phyloP scores from a whole-genome alignment of 2,888 invertebrate species.

The Listrodromus nycthemerus region DNA sequence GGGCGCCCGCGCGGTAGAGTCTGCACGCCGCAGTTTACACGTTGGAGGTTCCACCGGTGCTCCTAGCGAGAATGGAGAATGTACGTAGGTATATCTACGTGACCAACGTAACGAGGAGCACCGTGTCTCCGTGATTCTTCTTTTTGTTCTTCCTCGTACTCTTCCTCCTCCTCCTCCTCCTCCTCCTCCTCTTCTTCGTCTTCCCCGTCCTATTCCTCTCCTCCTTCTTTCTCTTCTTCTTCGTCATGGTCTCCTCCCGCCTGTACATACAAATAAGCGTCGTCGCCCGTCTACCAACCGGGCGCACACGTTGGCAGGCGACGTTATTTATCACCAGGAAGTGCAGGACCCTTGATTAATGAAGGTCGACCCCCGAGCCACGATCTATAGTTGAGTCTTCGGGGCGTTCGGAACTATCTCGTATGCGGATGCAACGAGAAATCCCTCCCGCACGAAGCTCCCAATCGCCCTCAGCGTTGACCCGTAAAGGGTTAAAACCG shows the following conservation, averaged over 20 bases:
- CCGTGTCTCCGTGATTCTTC: slow-evolving; percentile 66
- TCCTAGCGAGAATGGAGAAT: slow-evolving; percentile 59
- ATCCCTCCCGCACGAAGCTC: slow-evolving; percentile 41
- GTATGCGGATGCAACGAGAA: slow-evolving; percentile 32
- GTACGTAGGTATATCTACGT: slow-evolving; percentile 52
- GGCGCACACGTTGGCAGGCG: slow-evolving; percentile 71
- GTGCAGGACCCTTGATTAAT: slow-evolving; percentile 80
- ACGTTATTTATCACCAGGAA: slow-evolving; percentile 83
- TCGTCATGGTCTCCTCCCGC: slow-evolving; percentile 51
- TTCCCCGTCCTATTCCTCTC: slow-evolving; percentile 36
- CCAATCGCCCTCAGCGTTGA: slow-evolving; percentile 10
- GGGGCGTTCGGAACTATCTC: slow-evolving; percentile 34
- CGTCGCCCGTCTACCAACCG: slow-evolving; percentile 74
- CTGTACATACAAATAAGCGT: slow-evolving; percentile 78
- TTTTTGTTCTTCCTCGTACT: too few relatives aligned
- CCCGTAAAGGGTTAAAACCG: slow-evolving; percentile 50
- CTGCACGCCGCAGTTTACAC: slow-evolving; percentile 51
- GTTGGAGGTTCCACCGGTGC: slow-evolving; percentile 29
- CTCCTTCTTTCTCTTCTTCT: slow-evolving; percentile 36
- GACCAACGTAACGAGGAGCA: slow-evolving; percentile 67
- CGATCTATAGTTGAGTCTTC: slow-evolving; percentile 67
- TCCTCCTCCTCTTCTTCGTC: slow-evolving; percentile 42
- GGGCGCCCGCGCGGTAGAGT: slow-evolving; percentile 40
- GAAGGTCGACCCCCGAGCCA: slow-evolving; percentile 79
- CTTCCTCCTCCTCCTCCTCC: too few relatives aligned